Conservation (phyloP, 1,140 invertebrate genomes). For the Drosophila lacertosa region DNA sequence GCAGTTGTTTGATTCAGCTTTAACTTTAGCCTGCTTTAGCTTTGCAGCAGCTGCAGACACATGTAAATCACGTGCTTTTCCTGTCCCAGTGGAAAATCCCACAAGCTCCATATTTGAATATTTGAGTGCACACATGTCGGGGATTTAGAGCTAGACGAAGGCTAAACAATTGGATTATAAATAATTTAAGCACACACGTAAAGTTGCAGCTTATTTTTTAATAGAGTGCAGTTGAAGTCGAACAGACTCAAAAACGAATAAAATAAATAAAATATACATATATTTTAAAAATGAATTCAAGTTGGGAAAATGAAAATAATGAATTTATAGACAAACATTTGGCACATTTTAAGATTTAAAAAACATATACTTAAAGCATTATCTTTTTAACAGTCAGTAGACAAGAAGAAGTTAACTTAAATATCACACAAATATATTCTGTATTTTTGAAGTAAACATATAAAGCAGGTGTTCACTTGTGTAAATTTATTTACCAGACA, state of each 20-base stretch:
- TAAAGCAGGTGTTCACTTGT: too few relatives aligned
- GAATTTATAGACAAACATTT: too few relatives aligned
- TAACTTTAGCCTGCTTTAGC: slow-evolving; percentile 16
- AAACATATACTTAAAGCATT: too few relatives aligned
- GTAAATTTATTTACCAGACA: too few relatives aligned
- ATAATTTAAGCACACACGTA: not conserved
- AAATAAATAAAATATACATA: not conserved
- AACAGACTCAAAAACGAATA: not conserved
- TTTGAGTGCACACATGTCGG: slow-evolving; percentile 20
- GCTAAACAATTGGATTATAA: slow-evolving; percentile 12
- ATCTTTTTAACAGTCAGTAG: too few relatives aligned
- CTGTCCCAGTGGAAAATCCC: slow-evolving; percentile 7
- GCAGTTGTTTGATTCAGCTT: slow-evolving; percentile 17
- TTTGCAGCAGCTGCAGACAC: slow-evolving; percentile 32
- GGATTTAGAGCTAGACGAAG: not conserved
- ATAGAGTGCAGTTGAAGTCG: not conserved
- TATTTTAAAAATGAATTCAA: too few relatives aligned
- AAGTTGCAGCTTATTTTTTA: not conserved
- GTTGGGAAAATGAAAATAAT: too few relatives aligned
- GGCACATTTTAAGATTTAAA: too few relatives aligned
- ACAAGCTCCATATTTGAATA: slow-evolving; percentile 43
- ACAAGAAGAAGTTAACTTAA: too few relatives aligned
- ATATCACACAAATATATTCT: too few relatives aligned
- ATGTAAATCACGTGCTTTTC: slow-evolving; percentile 67
- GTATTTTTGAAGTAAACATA: too few relatives aligned